Conservation (phyloP, 2,888 invertebrate species). For the Noctua pronuba region DNA sequence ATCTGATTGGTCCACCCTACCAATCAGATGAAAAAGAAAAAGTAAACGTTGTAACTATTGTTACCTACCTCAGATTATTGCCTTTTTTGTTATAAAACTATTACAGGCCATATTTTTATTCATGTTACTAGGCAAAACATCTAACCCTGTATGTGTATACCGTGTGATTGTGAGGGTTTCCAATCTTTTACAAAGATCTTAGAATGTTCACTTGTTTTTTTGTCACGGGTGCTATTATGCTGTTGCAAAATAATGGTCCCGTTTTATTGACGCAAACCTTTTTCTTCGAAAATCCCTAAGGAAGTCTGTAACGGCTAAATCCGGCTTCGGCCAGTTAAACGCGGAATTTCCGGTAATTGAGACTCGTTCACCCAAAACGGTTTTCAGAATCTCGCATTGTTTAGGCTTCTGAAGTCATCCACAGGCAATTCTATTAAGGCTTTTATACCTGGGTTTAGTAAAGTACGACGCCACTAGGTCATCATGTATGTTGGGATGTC, state of each 20-base stretch:
- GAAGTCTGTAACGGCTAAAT: slow-evolving; percentile 60
- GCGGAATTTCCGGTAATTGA: slow-evolving; percentile 75
- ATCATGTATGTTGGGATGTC: slow-evolving; percentile 39
- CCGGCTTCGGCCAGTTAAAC: slow-evolving; percentile 70
- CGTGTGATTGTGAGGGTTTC: not conserved
- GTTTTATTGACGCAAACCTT: slow-evolving; percentile 61
- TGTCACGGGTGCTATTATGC: slow-evolving; percentile 14
- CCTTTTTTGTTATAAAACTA: not conserved
- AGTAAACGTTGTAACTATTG: slow-evolving; percentile 3
- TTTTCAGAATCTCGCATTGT: slow-evolving; percentile 69
- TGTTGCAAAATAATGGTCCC: slow-evolving; percentile 55
- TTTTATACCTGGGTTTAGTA: slow-evolving; percentile 38
- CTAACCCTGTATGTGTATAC: not conserved
- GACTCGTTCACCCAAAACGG: slow-evolving; percentile 72
- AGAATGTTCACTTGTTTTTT: slow-evolving; percentile 32
- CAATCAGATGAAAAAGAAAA: no score
- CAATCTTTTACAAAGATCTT: slow-evolving; percentile 18
- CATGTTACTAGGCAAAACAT: not conserved
- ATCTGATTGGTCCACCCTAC: slow-evolving; percentile 25
- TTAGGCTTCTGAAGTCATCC: slow-evolving; percentile 66
- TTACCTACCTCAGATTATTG: not conserved
- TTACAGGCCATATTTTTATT: not conserved
- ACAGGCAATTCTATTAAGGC: slow-evolving; percentile 44
- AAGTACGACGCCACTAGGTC: slow-evolving; percentile 37
- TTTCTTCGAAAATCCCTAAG: slow-evolving; percentile 69